These are phyloP conservation scores for Papilio demoleus DNA, from an alignment of 2,888 invertebrate genomes.

Conservation along the genomic window DNA sequence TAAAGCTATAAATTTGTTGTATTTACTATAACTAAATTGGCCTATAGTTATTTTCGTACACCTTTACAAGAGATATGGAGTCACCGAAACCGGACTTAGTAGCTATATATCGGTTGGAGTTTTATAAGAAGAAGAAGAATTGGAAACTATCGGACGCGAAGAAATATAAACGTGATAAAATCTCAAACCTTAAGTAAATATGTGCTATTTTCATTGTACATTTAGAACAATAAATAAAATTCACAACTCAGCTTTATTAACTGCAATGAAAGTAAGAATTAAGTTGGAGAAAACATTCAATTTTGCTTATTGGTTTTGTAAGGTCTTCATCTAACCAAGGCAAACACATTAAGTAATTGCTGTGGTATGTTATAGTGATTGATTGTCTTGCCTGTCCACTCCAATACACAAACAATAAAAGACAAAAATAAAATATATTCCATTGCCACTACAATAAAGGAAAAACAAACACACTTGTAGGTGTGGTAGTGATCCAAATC, in stretches of 20 bases:
- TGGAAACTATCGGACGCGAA: constrained; percentile 57
- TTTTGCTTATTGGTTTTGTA: not conserved
- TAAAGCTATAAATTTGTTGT: constrained; percentile 20
- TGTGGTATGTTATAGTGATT: not conserved
- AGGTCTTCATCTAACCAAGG: not conserved
- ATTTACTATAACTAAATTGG: constrained; percentile 6
- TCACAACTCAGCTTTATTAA: not conserved
- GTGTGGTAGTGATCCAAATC: no score
- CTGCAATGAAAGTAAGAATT: not conserved
- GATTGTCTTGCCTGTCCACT: no score
- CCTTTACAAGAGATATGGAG: constrained; percentile 29
- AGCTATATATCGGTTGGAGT: constrained; percentile 63
- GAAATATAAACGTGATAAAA: constrained; percentile 43
- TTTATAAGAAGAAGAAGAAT: constrained; percentile 64
- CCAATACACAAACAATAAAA: no score
- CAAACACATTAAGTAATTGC: not conserved
- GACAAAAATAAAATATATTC: no score
- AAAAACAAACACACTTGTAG: no score
- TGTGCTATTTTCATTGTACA: no score
- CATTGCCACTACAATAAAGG: no score
- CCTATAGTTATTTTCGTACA: constrained; percentile 23
- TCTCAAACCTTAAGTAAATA: constrained; percentile 43
- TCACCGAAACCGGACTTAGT: constrained; percentile 51
- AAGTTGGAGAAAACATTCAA: not conserved
- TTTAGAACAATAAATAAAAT: no score